Conservation (phyloP, 2,888 invertebrate genomes). For the Allophyes oxyacanthae region DNA sequence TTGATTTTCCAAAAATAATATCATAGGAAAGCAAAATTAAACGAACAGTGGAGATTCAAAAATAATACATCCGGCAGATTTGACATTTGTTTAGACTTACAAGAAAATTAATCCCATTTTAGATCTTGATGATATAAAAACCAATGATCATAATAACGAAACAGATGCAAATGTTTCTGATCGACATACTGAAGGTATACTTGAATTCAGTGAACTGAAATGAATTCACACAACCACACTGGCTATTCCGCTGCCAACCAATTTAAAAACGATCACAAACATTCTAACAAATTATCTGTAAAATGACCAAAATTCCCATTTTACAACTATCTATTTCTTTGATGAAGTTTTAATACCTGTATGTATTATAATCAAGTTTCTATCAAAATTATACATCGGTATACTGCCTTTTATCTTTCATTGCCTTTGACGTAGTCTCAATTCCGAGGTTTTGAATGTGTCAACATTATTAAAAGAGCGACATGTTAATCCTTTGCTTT, state of each 20-base stretch:
- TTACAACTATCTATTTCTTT: slow-evolving; percentile 5
- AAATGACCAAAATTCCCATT: slow-evolving; percentile 21
- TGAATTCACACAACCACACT: slow-evolving; percentile 49
- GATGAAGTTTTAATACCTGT: slow-evolving; percentile 1
- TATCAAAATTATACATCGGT: background rate
- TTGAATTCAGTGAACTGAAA: slow-evolving; percentile 60
- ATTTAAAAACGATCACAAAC: slow-evolving; percentile 46
- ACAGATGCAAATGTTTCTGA: slow-evolving; percentile 31
- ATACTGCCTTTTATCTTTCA: slow-evolving; percentile 11
- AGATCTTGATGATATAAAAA: slow-evolving; percentile 21
- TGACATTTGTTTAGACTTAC: background rate
- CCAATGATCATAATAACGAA: slow-evolving; percentile 29
- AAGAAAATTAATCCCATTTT: background rate
- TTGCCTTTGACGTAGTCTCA: slow-evolving; percentile 10
- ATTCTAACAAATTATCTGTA: slow-evolving; percentile 20
- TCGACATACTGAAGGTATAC: slow-evolving; percentile 42
- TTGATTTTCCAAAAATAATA: background rate
- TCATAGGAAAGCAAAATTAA: background rate
- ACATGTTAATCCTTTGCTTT: slow-evolving; percentile 18
- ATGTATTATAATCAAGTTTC: slow-evolving; percentile 3
- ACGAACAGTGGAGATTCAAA: background rate
- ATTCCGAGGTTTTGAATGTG: slow-evolving; percentile 19
- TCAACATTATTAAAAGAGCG: slow-evolving; percentile 6
- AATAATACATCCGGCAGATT: background rate
- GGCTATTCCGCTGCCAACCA: slow-evolving; percentile 24